Percentiles rank a stretch among this genome's conserved stretches.
Evolutionary conservation across 2,113 vertebrate genomes (phyloP).

Genomic region (Haliaeetus leucogaster): DNA sequence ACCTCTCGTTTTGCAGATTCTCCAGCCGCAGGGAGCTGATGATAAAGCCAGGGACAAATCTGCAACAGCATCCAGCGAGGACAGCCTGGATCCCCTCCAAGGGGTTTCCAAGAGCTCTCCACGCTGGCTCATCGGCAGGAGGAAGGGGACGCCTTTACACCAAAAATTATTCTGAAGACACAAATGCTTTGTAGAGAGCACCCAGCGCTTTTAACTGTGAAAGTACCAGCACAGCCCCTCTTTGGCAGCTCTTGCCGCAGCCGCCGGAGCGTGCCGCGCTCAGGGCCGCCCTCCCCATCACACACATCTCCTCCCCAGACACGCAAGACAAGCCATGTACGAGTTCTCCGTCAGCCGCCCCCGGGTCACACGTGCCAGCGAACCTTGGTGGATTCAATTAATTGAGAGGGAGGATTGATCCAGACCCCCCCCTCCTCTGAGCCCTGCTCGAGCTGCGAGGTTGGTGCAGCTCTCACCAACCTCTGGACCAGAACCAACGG

Average conservation of each 20-base stretch:
- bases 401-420: background rate
- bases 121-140: background rate
- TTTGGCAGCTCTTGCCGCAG: background rate
- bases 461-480: background rate
- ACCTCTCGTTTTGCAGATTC: background rate
- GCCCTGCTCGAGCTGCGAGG: background rate
- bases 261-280: background rate
- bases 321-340: accelerated
- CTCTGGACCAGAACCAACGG: background rate
- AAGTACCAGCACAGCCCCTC: background rate
- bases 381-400: background rate
- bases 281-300: background rate
- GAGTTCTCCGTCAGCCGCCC: background rate
- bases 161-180: accelerated
- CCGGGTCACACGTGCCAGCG: background rate
- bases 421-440: background rate
- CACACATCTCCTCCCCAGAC: background rate
- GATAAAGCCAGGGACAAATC: background rate
- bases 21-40: background rate
- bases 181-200: no score
- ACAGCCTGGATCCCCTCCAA: background rate
- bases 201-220: background rate
- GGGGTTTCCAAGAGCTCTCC: background rate
- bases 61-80: accelerated
- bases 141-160: background rate